A percentile compares a stretch with the other conserved stretches of the same genome.
phyloP scores from a whole-genome alignment of 2,113 vertebrate genomes.

The Calypte anna region DNA sequence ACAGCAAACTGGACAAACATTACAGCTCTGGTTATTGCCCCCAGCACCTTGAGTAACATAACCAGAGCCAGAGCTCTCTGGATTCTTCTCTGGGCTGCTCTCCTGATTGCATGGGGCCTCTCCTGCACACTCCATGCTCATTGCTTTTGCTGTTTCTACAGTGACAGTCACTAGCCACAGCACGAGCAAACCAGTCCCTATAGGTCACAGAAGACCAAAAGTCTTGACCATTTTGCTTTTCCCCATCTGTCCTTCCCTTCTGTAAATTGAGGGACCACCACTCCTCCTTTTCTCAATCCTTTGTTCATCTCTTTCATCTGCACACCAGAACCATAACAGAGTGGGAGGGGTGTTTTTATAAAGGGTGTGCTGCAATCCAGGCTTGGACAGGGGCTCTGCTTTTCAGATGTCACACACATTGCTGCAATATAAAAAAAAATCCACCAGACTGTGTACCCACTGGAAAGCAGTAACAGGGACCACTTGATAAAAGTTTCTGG shows the following conservation, averaged over 20 bases:
- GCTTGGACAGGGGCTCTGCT: not conserved
- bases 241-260: not conserved
- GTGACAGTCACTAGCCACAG: not conserved
- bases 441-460: accelerated
- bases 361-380: not conserved
- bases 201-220: not conserved
- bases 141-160: not conserved
- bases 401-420: not conserved
- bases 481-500: not conserved
- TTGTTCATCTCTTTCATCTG: not conserved
- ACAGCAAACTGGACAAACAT: not conserved
- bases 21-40: not conserved
- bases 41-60: not conserved
- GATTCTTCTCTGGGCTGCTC: not conserved
- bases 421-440: not conserved
- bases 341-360: not conserved
- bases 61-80: not conserved
- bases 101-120: not conserved
- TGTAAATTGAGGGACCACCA: not conserved
- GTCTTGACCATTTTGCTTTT: not conserved
- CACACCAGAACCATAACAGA: not conserved
- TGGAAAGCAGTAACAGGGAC: not conserved
- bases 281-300: not conserved
- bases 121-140: not conserved
- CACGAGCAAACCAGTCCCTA: not conserved